These are phyloP conservation scores for Gymnarchus niloticus DNA, from an alignment of 2,113 vertebrate genomes.

Conservation along the genomic window DNA sequence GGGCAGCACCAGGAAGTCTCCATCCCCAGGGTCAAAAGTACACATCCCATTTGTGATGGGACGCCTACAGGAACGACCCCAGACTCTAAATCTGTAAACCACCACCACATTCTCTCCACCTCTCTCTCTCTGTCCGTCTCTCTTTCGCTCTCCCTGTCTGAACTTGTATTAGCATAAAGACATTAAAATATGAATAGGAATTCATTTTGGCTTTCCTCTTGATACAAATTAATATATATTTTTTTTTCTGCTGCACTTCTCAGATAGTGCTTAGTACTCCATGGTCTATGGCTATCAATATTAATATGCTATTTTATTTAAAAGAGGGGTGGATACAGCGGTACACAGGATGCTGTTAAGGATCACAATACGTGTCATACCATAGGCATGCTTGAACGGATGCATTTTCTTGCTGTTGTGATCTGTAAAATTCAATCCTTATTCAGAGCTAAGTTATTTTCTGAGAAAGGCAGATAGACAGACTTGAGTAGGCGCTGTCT, in stretches of 20 bases:
- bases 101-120: slow-evolving; percentile 28
- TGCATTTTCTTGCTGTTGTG: slow-evolving; percentile 44
- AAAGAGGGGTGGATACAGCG: slow-evolving; percentile 41
- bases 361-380: slow-evolving; percentile 50
- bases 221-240: slow-evolving; percentile 37
- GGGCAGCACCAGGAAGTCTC: not conserved
- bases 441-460: slow-evolving; percentile 49
- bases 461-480: slow-evolving; percentile 46
- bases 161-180: slow-evolving; percentile 42
- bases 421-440: slow-evolving; percentile 52
- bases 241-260: slow-evolving; percentile 37
- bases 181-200: slow-evolving; percentile 48
- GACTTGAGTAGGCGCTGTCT: slow-evolving; percentile 48
- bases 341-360: slow-evolving; percentile 48
- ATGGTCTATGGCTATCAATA: slow-evolving; percentile 51
- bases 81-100: not conserved
- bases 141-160: not conserved
- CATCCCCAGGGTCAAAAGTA: not conserved
- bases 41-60: not conserved
- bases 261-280: slow-evolving; percentile 41
- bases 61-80: not conserved
- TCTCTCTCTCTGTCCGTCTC: not conserved
- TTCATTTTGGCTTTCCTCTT: slow-evolving; percentile 35
- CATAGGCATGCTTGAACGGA: slow-evolving; percentile 48
- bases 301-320: slow-evolving; percentile 54